A percentile compares a stretch with the other conserved stretches of the same genome.
These are phyloP conservation scores for Platygyra sinensis DNA, from an alignment of 64 coral and sea anemone genomes.

Conservation along the genomic window DNA sequence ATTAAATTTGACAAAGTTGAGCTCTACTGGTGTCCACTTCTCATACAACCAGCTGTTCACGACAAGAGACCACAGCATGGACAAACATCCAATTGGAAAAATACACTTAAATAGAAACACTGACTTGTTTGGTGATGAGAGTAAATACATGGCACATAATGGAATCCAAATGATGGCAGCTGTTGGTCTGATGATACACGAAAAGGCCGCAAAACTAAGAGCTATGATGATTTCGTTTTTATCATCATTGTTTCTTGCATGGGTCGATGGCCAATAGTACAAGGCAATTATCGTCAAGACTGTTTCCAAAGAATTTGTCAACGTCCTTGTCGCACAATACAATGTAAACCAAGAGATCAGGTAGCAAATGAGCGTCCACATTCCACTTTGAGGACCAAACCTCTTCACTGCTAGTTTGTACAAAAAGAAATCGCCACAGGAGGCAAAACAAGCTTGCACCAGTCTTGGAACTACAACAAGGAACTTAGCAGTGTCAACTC, in stretches of 20 bases:
- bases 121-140: conserved; percentile 37
- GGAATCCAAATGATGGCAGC: conserved; percentile 86
- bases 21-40: conserved; percentile 69
- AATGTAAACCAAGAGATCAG: conserved; percentile 91
- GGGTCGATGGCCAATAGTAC: conserved; percentile 80
- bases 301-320: conserved; percentile 93
- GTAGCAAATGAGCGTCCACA: conserved; percentile 76
- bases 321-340: conserved; percentile 84
- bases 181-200: conserved; percentile 87
- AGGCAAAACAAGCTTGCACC: conserved; percentile 76
- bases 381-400: conserved; percentile 59
- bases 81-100: conserved; percentile 56
- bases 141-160: conserved; percentile 30
- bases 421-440: conserved; percentile 78
- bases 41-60: conserved; percentile 88
- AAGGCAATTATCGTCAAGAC: conserved; percentile 69
- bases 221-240: conserved; percentile 15
- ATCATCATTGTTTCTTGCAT: conserved; percentile 2
- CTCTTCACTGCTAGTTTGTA: conserved; percentile 76
- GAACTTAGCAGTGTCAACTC: conserved; percentile 50
- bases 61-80: conserved; percentile 69
- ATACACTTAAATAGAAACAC: conserved; percentile 60
- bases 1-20: conserved; percentile 94
- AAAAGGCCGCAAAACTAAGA: conserved; percentile 73
- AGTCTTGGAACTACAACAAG: conserved; percentile 68